Evolutionary conservation across 1,140 invertebrate genomes (phyloP).

Genomic region (Pomacea maculata): DNA sequence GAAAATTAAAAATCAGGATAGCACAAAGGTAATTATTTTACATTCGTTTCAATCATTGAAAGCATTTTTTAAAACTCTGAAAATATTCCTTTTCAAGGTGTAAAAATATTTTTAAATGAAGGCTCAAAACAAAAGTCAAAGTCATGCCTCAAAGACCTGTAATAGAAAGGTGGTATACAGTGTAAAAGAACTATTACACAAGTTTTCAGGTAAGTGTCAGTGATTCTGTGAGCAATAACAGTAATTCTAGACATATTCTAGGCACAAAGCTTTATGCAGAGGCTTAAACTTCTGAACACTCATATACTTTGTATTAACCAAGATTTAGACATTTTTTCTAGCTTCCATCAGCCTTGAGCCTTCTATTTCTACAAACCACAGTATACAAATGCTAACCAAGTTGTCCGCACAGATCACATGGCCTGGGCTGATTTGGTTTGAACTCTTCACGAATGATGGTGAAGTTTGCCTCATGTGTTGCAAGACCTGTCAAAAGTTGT

Average conservation of each 20-base stretch:
- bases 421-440: slow-evolving; percentile 93
- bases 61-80: neutral
- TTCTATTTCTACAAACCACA: neutral
- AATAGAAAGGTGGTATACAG: no score
- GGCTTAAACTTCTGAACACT: no score
- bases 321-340: neutral
- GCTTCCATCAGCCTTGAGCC: neutral
- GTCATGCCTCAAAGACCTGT: no score
- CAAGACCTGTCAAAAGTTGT: slow-evolving; percentile 80
- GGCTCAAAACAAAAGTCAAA: no score
- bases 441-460: slow-evolving; percentile 94
- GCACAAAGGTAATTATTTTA: neutral
- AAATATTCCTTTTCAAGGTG: no score
- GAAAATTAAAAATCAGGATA: neutral
- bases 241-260: no score
- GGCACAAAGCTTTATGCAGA: no score
- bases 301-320: no score
- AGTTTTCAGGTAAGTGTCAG: no score
- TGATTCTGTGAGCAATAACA: no score
- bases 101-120: no score
- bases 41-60: neutral
- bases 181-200: no score
- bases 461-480: slow-evolving; percentile 99
- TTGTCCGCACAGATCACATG: slow-evolving; percentile 97
- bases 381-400: slow-evolving; percentile 71